Percentiles rank a stretch among this genome's conserved stretches.
Evolutionary conservation across 2,113 vertebrate species (phyloP).

Genomic region (Megaceryle maxima): DNA sequence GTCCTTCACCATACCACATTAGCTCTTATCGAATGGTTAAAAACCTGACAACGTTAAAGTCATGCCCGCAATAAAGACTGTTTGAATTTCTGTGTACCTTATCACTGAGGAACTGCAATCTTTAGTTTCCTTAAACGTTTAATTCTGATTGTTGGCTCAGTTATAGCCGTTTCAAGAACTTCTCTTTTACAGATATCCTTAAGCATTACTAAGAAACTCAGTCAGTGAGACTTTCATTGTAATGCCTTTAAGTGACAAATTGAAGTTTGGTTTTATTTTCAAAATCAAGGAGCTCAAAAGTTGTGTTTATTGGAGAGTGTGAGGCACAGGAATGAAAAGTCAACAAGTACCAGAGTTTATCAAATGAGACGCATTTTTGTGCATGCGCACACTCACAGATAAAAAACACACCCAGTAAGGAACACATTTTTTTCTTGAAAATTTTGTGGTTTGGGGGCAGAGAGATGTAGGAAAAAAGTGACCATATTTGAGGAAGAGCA

Average conservation of each 20-base stretch:
- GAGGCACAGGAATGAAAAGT: background rate
- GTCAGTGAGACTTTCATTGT: background rate
- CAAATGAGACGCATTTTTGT: fast-evolving
- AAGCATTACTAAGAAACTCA: background rate
- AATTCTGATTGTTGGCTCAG: background rate
- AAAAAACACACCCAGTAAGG: fast-evolving
- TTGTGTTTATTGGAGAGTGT: background rate
- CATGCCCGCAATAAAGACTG: background rate
- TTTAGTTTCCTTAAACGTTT: background rate
- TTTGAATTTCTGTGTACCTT: background rate
- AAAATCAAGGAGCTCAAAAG: background rate
- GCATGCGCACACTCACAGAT: no score
- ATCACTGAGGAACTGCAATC: background rate
- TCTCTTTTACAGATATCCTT: background rate
- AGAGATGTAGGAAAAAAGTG: background rate
- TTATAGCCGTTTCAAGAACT: background rate
- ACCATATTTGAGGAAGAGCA: background rate
- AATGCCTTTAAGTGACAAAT: background rate
- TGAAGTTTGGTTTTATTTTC: background rate
- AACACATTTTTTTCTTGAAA: background rate
- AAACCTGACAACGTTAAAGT: background rate
- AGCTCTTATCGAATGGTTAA: conserved; percentile 8
- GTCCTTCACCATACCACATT: background rate
- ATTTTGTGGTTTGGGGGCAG: background rate
- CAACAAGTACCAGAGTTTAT: background rate